Percentiles rank a stretch among this genome's conserved stretches.
These are phyloP conservation scores for Paramacrobiotus metropolitanus DNA, from an alignment of 1,140 invertebrate species.

Conservation along the genomic window DNA sequence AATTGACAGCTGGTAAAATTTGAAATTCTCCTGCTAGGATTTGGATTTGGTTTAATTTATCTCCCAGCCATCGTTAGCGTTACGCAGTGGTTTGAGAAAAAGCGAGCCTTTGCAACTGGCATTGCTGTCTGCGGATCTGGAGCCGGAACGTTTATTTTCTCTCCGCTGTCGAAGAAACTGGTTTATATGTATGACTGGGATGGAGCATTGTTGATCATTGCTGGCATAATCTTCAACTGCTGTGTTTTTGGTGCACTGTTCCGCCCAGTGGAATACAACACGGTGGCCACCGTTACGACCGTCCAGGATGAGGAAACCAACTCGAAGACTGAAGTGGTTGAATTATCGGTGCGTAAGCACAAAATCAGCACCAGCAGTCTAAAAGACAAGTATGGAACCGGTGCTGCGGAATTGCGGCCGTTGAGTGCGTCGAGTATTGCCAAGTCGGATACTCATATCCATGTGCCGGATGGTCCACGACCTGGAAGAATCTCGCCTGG, in stretches of 20 bases:
- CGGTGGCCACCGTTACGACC: not conserved
- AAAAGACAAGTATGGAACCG: not conserved
- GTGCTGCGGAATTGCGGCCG: not conserved
- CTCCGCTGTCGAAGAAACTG: slow-evolving; percentile 22
- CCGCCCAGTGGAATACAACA: slow-evolving; percentile 26
- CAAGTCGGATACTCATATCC: not conserved
- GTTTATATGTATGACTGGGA: slow-evolving; percentile 27
- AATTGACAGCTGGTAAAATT: too few relatives aligned
- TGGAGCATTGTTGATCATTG: slow-evolving; percentile 45
- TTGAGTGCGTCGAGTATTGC: not conserved
- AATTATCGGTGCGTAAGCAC: not conserved
- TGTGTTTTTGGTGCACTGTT: slow-evolving; percentile 60
- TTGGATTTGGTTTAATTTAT: slow-evolving; percentile 81
- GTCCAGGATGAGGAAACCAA: not conserved
- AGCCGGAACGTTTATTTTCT: slow-evolving; percentile 30
- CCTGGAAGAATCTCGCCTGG: not conserved
- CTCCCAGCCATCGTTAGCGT: slow-evolving; percentile 80
- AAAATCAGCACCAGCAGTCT: not conserved
- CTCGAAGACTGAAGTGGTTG: not conserved
- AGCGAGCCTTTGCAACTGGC: slow-evolving; percentile 64
- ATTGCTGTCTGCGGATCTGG: slow-evolving; percentile 86
- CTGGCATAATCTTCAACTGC: slow-evolving; percentile 53
- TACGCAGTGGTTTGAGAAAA: slow-evolving; percentile 76
- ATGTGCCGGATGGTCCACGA: too few relatives aligned
- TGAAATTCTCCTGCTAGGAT: slow-evolving; percentile 31